Evolutionary conservation across 2,113 vertebrate genomes (phyloP), one percentile per base, ranked within the genome.

Genomic region (Oenanthe oenanthe): DNA sequence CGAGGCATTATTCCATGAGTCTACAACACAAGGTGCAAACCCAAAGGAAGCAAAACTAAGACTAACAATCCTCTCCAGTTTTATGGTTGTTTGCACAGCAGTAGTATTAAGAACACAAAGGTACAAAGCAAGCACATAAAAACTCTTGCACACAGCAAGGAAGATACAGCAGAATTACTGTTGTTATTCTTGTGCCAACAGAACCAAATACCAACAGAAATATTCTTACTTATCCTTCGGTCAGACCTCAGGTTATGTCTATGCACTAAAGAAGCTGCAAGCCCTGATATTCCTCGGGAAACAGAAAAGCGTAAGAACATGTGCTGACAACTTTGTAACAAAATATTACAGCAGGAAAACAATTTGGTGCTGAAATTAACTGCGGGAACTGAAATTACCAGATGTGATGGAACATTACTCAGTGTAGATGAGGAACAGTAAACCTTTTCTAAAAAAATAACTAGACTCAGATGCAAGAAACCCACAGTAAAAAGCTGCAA

Each of bases 1-100:
- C 0, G 2, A 81, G 36, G 29, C 24, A 21, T 42, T 38, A 29
- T 29, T 47, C 2, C 2, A 1, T 19, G 13, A 62, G 26, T 17
- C 48, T 53, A 38, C 32, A 50, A 29, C 5, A 29, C 43, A 45
- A 65, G 16, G 42, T 67, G 47, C 24, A 85, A 66, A 62, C 17
- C 15, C 25, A 75, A 74, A 51, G 40, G 25, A 53, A 78, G 28
- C 32, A 54, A 29, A 63, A 62, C 38, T 22, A 73, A 89, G n/a
- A n/a, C 25, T 10, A 54, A 56, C 19, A 82, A 81, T 13, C 57
- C 34, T 31, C 62, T 58, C 51, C 53, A 75, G 73, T 29, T 77
- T 65, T 72, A 61, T 1, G 15, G 73, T 0, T 3, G 1, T 54
- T 80, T 67, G 48, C 63, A 54, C 3, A 4, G 75, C 36, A 72